Conservation (phyloP, 2,888 invertebrate genomes). For the Athripsodes cinereus region DNA sequence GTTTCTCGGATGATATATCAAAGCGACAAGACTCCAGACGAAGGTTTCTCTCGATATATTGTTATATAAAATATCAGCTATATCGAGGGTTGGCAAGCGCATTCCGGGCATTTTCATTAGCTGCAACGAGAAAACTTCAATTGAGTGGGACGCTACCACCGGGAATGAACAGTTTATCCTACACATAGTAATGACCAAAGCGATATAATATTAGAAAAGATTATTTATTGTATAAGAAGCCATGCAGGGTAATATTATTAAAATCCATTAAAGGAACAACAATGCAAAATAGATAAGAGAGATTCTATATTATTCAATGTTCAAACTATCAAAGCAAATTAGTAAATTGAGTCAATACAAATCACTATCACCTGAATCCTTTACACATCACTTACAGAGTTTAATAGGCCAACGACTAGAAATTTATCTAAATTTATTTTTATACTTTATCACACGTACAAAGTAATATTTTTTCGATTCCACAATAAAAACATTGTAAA, state of each 20-base stretch:
- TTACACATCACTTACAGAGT: too few relatives aligned
- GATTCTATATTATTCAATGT: too few relatives aligned
- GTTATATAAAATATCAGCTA: conserved; percentile 4
- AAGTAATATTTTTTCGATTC: too few relatives aligned
- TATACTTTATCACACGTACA: too few relatives aligned
- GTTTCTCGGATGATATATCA: conserved; percentile 11
- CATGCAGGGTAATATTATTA: neutral
- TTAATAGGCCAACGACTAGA: too few relatives aligned
- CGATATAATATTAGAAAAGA: conserved; percentile 37
- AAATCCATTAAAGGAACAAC: neutral
- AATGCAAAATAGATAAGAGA: too few relatives aligned
- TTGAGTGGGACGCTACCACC: conserved; percentile 17
- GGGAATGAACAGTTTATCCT: conserved; percentile 15
- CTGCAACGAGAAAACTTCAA: conserved; percentile 44
- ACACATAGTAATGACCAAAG: conserved; percentile 26
- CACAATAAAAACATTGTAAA: too few relatives aligned
- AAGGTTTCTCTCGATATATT: conserved; percentile 18
- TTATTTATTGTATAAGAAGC: conserved; percentile 21
- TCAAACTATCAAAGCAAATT: too few relatives aligned
- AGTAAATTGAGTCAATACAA: too few relatives aligned
- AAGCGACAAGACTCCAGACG: conserved; percentile 18
- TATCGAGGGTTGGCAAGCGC: conserved; percentile 33
- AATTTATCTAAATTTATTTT: too few relatives aligned
- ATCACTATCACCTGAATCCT: too few relatives aligned
- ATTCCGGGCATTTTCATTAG: conserved; percentile 42